Evolutionary conservation across 1,140 invertebrate genomes (phyloP), one percentile per base, ranked within the genome.

Genomic region (Lasioglossum albipes): DNA sequence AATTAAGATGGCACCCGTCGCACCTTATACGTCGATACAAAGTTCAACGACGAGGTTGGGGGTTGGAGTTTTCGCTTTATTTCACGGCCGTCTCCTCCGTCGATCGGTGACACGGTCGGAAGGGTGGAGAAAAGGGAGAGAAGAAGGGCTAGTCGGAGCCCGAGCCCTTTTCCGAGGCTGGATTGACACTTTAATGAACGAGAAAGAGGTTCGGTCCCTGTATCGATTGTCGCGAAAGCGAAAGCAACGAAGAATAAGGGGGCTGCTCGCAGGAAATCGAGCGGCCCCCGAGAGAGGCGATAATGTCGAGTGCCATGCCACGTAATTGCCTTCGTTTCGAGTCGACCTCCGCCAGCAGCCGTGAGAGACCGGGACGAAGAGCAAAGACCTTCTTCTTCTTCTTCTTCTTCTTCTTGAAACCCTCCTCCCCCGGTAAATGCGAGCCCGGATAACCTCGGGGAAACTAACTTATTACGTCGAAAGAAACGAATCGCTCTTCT

Each of bases 171-270:
- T 13, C 13, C 83, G 88, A 85, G 86, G 85, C 86, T 88, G 86
- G 84, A 91, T 91, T 91, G 88, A 91, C 90, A 89, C 89, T 91
- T 91, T 90, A 90, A 91, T 90, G 90, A 91, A 91, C 88, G 88
- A 90, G 87, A 83, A 81, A 88, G 84, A 84, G 80, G 75, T 81
- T 85, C 78, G 80, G 77, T 20, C 79, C 74, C 75, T 87, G 86
- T 86, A 90, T 90, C 88, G 89, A 89, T 88, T 83, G 89, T 91
- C 87, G 81, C 82, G 79, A 89, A 90, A 91, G 89, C 80, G 90
- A 91, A 89, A 90, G 87, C 84, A 71, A 80, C n/a, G 79, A 75
- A 69, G 61, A 59, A 77, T 71, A 80, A 80, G 57, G 61, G 57
- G 16, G 16, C 6, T n/a, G 74, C 65, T 31, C 59, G 79, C 64